Base-by-base conservation (phyloP, 2,888 invertebrate genomes). In the Lissocephala sabroskyi region DNA sequence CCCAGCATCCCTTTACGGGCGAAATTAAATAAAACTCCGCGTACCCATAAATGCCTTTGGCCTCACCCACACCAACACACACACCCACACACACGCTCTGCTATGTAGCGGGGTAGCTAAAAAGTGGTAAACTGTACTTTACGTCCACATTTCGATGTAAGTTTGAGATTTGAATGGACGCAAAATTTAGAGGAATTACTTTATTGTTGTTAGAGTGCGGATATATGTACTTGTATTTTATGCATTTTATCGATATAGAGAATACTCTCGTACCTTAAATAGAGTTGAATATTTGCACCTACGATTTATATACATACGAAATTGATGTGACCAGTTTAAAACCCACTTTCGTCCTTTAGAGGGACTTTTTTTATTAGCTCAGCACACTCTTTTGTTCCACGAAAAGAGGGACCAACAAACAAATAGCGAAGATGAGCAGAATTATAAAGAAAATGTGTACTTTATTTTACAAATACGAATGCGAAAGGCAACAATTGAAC, bases 341-440 rank as follows among this genome's bases (percentile, higher is more conserved):
- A 37, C 32, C n/a, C n/a, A n/a, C n/a, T n/a, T n/a, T n/a, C n/a
- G n/a, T n/a, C n/a, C n/a, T n/a, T n/a, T n/a, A n/a, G n/a, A n/a
- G n/a, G n/a, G n/a, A n/a, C n/a, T n/a, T n/a, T n/a, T n/a, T n/a
- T n/a, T n/a, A n/a, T n/a, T 56, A 70, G 65, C 63, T 66, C 70
- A 75, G 59, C 50, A 52, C 76, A 76, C 76, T 75, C 68, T 68
- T 68, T 71, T 76, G 67, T 76, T 59, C 52, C 53, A 64, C 62
- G 68, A 74, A 76, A 70, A 70, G 74, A 65, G 70, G 70, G 70
- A 70, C 70, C 70, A 70, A 70, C 56, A 16, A 26, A 11, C 44
- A 53, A 44, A 48, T 53, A 57, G 39, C n/a, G 52, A 60, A 57
- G 17, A 16, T 35, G 35, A 35, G 16, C 13, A 35, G 30, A 4